Base-by-base conservation (phyloP, 1,140 invertebrate genomes). In the Caenorhabditis briggsae region DNA sequence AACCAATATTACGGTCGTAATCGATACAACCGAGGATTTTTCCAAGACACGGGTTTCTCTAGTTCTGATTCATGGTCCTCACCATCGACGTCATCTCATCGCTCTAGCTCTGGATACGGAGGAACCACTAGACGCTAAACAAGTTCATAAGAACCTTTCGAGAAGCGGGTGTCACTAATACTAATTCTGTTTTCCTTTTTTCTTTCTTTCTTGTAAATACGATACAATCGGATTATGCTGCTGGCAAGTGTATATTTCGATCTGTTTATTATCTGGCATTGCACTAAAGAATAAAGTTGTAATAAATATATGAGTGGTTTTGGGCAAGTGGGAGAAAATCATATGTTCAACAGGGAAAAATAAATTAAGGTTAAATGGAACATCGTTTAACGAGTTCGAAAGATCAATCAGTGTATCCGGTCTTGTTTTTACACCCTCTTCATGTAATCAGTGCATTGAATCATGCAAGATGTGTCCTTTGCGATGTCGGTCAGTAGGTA, bases 401-500 rank as follows among this genome's bases (percentile, higher is more conserved):
- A 78, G 70, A 78, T 78, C 70, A 78, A 46, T 25, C 3, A 33
- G 7, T 46, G 70, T 9, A 25, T 53, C 70, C 70, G 70, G 46
- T 78, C 20, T 58, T 58, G 33, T 33, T 33, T 58, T 83, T 48
- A 83, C 53, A 83, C 59, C 55, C 55, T 58, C 56, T 88, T 88
- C 85, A 88, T 82, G 41, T 83, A 55, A 65, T 89, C 89, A 16
- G 89, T 56, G 85, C 90, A 90, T 64, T 91, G 91, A 41, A 92
- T 90, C 56, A 92, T 86, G 48, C 91, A 92, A 12, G 90, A 85
- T 25, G 90, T 87, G 85, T 92, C 91, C 88, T 91, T 89, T 41
- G 86, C 82, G 50, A 92, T 91, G 46, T 92, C 91, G 50, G 87
- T 88, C 14, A 92, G 59, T 14, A 92, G 85, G 70, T 90, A 92